phyloP scores from a whole-genome alignment of 1,140 invertebrate species.

The Macrostomum lignano region DNA sequence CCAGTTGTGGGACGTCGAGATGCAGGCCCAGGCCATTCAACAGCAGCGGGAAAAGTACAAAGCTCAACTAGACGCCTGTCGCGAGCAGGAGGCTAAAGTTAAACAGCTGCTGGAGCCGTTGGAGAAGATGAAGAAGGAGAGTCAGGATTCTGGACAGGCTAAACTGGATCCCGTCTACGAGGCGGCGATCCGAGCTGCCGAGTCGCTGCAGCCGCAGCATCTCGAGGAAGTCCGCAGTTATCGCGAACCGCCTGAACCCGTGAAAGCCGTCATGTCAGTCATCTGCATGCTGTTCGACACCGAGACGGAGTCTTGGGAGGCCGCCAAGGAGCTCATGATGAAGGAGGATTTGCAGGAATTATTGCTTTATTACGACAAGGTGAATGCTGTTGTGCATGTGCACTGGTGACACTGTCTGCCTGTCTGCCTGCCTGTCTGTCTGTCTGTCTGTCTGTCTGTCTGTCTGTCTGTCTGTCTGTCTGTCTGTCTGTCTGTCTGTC shows the following conservation, averaged over 20 bases:
- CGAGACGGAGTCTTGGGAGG: slow-evolving; percentile 15
- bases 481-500: too few species aligned
- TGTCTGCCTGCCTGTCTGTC: too few species aligned
- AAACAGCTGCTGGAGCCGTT: slow-evolving; percentile 15
- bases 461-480: too few species aligned
- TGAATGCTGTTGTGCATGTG: too few species aligned
- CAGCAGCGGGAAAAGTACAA: too few species aligned
- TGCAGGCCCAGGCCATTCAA: too few species aligned
- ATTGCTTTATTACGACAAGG: slow-evolving; percentile 24
- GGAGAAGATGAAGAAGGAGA: slow-evolving; percentile 14
- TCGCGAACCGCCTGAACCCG: slow-evolving; percentile 14
- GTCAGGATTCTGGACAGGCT: slow-evolving; percentile 23
- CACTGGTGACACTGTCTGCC: too few species aligned
- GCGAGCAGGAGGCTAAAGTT: slow-evolving; percentile 18
- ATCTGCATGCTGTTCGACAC: slow-evolving; percentile 21
- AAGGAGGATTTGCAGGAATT: slow-evolving; percentile 19
- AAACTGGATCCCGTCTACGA: slow-evolving; percentile 20
- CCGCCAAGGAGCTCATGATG: slow-evolving; percentile 15
- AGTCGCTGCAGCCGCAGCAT: slow-evolving; percentile 11
- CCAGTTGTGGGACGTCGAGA: too few species aligned
- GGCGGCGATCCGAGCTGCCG: slow-evolving; percentile 15
- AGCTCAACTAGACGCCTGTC: slow-evolving; percentile 21
- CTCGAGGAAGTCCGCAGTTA: slow-evolving; percentile 19
- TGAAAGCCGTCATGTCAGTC: slow-evolving; percentile 17
- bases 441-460: too few species aligned